Evolutionary conservation across 1,140 invertebrate species (phyloP).

Genomic region (Rhysida immarginata): DNA sequence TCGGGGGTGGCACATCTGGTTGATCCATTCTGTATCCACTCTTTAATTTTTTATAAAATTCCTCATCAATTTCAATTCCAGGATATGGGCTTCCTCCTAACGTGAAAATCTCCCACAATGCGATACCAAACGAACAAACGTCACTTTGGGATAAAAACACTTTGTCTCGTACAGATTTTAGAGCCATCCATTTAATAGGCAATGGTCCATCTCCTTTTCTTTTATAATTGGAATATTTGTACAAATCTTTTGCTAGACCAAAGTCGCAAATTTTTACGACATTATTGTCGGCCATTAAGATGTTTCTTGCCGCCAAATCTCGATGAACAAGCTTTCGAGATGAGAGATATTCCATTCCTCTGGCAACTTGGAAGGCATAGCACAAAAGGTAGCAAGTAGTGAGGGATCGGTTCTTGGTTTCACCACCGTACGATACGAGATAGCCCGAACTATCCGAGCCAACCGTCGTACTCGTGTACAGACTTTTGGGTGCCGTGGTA

Average conservation of each 20-base stretch:
- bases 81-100: slow-evolving; percentile 24
- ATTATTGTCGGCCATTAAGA: slow-evolving; percentile 77
- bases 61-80: slow-evolving; percentile 47
- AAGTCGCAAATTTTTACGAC: slow-evolving; percentile 92
- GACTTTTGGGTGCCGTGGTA: too few relatives aligned
- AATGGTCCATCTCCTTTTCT: slow-evolving; percentile 56
- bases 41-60: slow-evolving; percentile 53
- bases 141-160: slow-evolving; percentile 33
- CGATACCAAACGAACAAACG: slow-evolving; percentile 35
- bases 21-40: slow-evolving; percentile 74
- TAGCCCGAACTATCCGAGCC: neutral
- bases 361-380: slow-evolving; percentile 21
- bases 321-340: slow-evolving; percentile 82
- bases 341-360: too few relatives aligned
- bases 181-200: slow-evolving; percentile 35
- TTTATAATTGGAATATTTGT: slow-evolving; percentile 80
- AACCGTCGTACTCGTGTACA: neutral
- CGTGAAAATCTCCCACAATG: slow-evolving; percentile 33
- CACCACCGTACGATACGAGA: neutral
- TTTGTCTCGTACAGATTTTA: slow-evolving; percentile 31
- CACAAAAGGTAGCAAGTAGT: slow-evolving; percentile 19
- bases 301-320: slow-evolving; percentile 89
- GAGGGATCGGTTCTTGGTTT: slow-evolving; percentile 7
- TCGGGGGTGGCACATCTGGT: slow-evolving; percentile 62
- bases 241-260: slow-evolving; percentile 87